Conservation (phyloP, 2,113 vertebrate genomes). For the Rafetus swinhoei region DNA sequence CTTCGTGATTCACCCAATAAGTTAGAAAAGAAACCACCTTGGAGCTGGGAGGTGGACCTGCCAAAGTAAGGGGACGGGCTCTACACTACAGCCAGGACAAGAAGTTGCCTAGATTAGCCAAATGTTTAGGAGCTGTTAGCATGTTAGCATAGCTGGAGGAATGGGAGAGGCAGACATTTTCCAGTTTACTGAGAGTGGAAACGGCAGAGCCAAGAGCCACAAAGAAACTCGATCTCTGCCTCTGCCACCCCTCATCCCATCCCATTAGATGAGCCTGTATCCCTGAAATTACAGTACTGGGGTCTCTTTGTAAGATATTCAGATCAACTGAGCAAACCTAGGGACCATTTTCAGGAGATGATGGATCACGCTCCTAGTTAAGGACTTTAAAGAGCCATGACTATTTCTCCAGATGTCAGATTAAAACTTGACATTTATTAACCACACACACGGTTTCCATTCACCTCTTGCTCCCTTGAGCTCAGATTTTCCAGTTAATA, state of each 20-base stretch:
- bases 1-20: background rate
- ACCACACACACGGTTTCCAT: background rate
- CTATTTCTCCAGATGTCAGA: background rate
- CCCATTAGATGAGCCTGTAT: background rate
- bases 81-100: background rate
- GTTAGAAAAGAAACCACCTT: background rate
- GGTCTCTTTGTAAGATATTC: background rate
- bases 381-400: background rate
- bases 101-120: background rate
- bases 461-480: background rate
- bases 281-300: background rate
- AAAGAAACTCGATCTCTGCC: background rate
- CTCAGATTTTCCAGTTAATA: slow-evolving; percentile 27
- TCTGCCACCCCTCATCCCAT: background rate
- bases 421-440: background rate
- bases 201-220: background rate
- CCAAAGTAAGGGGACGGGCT: background rate
- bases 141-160: background rate
- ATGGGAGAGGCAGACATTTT: background rate
- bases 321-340: background rate
- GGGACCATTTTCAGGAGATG: background rate
- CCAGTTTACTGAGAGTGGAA: background rate
- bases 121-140: background rate
- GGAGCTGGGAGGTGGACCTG: background rate
- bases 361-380: background rate